Conservation (phyloP, 2,113 vertebrate genomes). For the Machaerirhynchus nigripectus region DNA sequence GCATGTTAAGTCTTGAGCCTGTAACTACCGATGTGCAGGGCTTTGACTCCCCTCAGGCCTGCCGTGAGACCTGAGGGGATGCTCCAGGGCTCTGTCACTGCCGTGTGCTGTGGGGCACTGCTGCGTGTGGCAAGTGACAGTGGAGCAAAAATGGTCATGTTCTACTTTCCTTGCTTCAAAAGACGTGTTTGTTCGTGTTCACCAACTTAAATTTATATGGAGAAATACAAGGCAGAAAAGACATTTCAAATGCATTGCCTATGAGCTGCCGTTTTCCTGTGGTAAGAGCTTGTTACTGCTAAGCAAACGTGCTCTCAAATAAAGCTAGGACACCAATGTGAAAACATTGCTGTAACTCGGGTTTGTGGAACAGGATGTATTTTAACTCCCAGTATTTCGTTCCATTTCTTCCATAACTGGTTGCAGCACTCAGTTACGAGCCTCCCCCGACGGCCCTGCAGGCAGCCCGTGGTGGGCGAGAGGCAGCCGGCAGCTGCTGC, state of each 20-base stretch:
- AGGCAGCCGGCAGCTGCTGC: neutral
- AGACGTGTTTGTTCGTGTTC: neutral
- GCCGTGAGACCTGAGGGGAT: rapidly evolving
- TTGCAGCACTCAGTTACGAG: neutral
- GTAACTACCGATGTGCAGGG: rapidly evolving
- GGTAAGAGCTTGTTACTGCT: neutral
- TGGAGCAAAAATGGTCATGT: neutral
- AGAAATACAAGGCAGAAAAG: neutral
- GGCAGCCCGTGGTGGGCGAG: rapidly evolving
- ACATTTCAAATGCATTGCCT: neutral
- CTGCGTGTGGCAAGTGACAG: too few relatives aligned
- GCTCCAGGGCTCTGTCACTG: neutral
- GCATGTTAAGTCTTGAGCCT: neutral
- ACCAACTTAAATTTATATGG: neutral
- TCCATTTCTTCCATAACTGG: neutral
- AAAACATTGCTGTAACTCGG: neutral
- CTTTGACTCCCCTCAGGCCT: neutral
- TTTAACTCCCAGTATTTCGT: neutral
- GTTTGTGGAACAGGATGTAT: neutral
- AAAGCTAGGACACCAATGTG: neutral
- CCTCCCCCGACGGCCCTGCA: rapidly evolving
- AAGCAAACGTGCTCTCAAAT: rapidly evolving
- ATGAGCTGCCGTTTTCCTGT: neutral
- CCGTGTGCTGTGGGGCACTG: neutral
- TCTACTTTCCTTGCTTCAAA: neutral